phyloP scores from a whole-genome alignment of 2,113 vertebrate genomes.

The Pollimyrus isidori region DNA sequence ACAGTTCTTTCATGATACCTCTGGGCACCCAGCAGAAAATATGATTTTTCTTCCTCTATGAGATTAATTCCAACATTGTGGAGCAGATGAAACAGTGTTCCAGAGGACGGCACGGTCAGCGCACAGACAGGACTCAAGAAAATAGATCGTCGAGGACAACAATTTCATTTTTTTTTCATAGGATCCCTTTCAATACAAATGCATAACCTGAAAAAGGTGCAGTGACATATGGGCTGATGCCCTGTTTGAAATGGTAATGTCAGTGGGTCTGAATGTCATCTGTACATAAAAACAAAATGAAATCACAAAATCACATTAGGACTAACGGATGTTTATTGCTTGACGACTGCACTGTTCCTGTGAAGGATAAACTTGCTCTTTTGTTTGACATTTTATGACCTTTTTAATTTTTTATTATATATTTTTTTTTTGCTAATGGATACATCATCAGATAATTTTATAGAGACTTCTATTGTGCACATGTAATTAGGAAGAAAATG shows the following conservation, averaged over 20 bases:
- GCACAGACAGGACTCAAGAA: background rate
- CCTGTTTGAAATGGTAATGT: conserved; percentile 17
- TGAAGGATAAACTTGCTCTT: conserved; percentile 10
- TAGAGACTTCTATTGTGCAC: background rate
- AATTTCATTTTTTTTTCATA: conserved; percentile 17
- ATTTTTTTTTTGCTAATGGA: background rate
- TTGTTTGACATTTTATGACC: conserved; percentile 10
- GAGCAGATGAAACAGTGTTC: conserved; percentile 13
- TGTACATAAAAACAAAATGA: conserved; percentile 7
- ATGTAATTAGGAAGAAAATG: background rate
- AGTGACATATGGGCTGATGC: conserved; percentile 7
- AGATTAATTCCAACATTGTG: conserved; percentile 42
- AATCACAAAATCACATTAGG: conserved; percentile 17
- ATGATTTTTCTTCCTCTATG: conserved; percentile 52
- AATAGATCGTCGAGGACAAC: conserved; percentile 4
- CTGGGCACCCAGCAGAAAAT: conserved; percentile 54
- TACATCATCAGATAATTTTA: background rate
- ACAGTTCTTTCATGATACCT: conserved; percentile 57
- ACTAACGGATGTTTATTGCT: background rate
- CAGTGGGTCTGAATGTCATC: conserved; percentile 6
- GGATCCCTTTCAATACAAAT: conserved; percentile 7
- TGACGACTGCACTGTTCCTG: background rate
- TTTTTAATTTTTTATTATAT: background rate
- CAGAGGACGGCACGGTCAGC: background rate
- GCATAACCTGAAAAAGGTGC: background rate